A percentile compares a stretch with the other conserved stretches of the same genome.
These are phyloP conservation scores for Drosophila repletoides DNA, from an alignment of 1,140 invertebrate species.

Conservation along the genomic window DNA sequence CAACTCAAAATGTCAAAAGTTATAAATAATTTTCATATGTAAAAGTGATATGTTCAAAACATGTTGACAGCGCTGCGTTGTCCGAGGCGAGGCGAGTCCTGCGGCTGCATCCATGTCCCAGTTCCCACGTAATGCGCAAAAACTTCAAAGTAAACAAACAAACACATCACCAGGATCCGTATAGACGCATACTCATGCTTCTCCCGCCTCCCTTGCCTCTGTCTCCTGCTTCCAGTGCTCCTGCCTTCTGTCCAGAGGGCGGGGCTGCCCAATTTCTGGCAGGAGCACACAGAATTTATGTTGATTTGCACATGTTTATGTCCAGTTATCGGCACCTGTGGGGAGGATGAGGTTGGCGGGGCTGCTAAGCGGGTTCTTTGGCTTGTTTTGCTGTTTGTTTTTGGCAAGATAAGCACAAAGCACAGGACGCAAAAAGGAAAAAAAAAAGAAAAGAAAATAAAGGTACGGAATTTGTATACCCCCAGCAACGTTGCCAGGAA, in stretches of 20 bases:
- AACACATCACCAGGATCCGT: constrained; percentile 63
- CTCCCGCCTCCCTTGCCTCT: background rate
- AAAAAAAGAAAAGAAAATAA: constrained; percentile 7
- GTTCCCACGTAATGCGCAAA: constrained; percentile 62
- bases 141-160: constrained; percentile 79
- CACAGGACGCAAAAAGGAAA: background rate
- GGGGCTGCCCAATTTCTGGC: background rate
- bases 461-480: constrained; percentile 56
- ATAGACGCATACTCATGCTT: no score
- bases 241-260: background rate
- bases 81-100: constrained; percentile 6
- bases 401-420: constrained; percentile 57
- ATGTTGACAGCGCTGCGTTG: constrained; percentile 70
- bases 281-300: constrained; percentile 59
- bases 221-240: background rate
- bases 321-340: constrained; percentile 73
- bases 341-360: background rate
- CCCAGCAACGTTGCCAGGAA: constrained; percentile 66
- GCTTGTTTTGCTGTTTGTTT: constrained; percentile 68
- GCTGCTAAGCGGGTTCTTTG: background rate
- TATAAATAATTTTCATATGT: constrained; percentile 79
- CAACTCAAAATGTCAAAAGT: constrained; percentile 72
- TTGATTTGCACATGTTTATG: constrained; percentile 80
- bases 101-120: constrained; percentile 56
- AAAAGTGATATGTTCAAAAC: constrained; percentile 81